Evolutionary conservation across 1,140 invertebrate species (phyloP).

Genomic region (Drosophila saltans): DNA sequence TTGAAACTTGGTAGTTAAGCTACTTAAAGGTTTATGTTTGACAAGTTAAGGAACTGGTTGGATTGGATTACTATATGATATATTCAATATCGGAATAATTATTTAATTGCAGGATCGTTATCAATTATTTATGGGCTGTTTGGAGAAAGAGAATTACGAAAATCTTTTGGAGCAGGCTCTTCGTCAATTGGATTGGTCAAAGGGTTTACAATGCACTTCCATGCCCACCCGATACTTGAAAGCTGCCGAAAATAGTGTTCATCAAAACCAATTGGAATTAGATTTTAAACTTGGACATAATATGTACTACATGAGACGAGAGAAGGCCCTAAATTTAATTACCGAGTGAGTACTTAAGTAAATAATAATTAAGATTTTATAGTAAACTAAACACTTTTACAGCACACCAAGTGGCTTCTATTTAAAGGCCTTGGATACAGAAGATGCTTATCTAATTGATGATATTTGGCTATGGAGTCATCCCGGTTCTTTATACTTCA

Average conservation of each 20-base stretch:
- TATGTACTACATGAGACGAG: slow-evolving; percentile 7
- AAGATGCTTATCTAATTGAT: slow-evolving; percentile 33
- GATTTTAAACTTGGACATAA: not conserved
- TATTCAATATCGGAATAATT: too few species aligned
- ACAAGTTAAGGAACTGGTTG: too few species aligned
- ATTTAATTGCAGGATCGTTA: slow-evolving; percentile 15
- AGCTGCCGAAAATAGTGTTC: not conserved
- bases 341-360: slow-evolving; percentile 9
- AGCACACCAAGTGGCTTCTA: slow-evolving; percentile 43
- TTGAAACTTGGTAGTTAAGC: too few species aligned
- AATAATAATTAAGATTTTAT: not conserved
- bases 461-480: slow-evolving; percentile 57
- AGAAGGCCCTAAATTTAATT: slow-evolving; percentile 17
- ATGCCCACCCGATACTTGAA: slow-evolving; percentile 19
- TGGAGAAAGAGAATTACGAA: slow-evolving; percentile 22
- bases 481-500: slow-evolving; percentile 51
- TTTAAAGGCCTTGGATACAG: slow-evolving; percentile 11
- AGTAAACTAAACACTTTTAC: not conserved
- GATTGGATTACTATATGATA: too few species aligned
- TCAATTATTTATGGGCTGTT: slow-evolving; percentile 30
- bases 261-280: not conserved
- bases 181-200: slow-evolving; percentile 28
- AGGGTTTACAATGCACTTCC: slow-evolving; percentile 29
- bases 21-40: too few species aligned
- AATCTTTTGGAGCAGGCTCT: slow-evolving; percentile 21